A percentile compares a stretch with the other conserved stretches of the same genome.
Conservation (phyloP, 2,797 vertebrate species). For the Glossophaga mutica region DNA sequence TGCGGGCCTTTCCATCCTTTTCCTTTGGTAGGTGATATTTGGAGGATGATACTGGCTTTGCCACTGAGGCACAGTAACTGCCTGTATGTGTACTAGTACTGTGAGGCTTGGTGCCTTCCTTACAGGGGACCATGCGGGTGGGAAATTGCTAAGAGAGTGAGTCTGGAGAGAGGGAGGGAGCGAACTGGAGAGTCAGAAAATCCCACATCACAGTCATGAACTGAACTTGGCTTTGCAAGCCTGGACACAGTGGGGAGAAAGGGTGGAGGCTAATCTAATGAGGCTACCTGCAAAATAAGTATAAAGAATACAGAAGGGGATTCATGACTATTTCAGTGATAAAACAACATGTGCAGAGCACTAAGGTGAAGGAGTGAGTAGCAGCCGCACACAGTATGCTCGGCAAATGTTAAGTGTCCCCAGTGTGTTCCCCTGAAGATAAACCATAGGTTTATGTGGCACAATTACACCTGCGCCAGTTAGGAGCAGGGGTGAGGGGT, state of each 20-base stretch:
- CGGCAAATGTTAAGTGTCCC: neutral
- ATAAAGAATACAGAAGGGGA: neutral
- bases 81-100: rapidly evolving
- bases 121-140: too few species aligned
- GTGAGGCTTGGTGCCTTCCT: neutral
- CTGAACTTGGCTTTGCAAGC: neutral
- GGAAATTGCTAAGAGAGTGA: neutral
- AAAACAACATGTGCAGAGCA: neutral
- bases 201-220: neutral
- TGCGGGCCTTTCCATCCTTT: neutral
- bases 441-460: neutral
- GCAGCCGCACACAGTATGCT: neutral
- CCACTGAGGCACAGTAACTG: neutral
- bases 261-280: neutral
- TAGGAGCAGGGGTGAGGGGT: rapidly evolving
- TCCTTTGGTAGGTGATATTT: neutral
- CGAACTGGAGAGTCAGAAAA: neutral
- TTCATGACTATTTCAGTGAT: neutral
- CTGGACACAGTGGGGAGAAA: neutral
- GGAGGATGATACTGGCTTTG: neutral
- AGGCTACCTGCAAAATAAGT: neutral
- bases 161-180: neutral
- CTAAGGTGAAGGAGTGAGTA: neutral
- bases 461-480: neutral
- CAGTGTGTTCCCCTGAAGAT: neutral